Conservation (phyloP, 2,113 vertebrate species). For the Chelonoidis abingdonii region DNA sequence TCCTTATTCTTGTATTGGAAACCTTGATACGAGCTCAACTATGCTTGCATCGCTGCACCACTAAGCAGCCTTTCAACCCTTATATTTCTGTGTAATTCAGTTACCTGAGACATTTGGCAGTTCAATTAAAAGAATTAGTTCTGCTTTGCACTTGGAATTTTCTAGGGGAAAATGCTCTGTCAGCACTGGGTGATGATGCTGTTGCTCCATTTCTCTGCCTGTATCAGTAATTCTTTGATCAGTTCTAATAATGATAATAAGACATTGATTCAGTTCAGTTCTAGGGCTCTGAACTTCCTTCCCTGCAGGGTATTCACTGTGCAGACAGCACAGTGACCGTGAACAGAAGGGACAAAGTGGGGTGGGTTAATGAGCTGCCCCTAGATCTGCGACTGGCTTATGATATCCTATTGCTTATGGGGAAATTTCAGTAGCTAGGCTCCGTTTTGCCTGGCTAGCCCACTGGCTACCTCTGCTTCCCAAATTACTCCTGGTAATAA, state of each 20-base stretch:
- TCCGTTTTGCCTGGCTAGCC: neutral
- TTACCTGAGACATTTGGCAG: slow-evolving; percentile 3
- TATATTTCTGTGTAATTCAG: neutral
- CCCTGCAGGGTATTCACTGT: neutral
- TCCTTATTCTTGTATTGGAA: neutral
- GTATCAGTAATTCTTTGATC: neutral
- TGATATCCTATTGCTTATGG: neutral
- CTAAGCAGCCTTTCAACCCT: neutral
- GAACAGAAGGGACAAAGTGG: neutral
- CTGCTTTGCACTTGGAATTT: neutral
- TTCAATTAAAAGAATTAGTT: neutral
- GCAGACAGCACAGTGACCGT: neutral
- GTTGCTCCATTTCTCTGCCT: neutral
- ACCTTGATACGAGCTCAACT: neutral
- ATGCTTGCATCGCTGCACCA: neutral
- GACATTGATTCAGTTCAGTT: neutral
- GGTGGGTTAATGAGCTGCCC: neutral
- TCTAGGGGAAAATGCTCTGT: neutral
- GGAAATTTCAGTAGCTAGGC: neutral
- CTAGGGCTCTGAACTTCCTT: neutral
- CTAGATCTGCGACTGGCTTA: neutral
- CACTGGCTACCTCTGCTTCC: rapidly evolving
- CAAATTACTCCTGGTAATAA: neutral
- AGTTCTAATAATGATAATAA: neutral
- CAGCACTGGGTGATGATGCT: neutral